Evolutionary conservation across 2,888 invertebrate genomes (phyloP).

Genomic region (Eupithecia abbreviata): DNA sequence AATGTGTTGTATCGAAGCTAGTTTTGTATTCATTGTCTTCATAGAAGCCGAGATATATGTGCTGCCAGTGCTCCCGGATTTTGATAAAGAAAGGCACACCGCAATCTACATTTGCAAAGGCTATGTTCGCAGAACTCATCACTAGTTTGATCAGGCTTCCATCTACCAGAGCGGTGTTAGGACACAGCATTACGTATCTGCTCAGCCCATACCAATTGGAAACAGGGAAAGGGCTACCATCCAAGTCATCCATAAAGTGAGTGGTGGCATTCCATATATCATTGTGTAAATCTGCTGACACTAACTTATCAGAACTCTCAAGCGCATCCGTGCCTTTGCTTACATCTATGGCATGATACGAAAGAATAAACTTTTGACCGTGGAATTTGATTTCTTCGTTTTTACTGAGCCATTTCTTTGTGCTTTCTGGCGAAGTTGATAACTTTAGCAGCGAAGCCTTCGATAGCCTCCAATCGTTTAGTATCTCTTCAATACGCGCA

Average conservation of each 20-base stretch:
- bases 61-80: constrained; percentile 91
- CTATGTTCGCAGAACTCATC: constrained; percentile 92
- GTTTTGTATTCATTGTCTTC: constrained; percentile 90
- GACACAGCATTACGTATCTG: constrained; percentile 91
- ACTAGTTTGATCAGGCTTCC: constrained; percentile 90
- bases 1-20: constrained; percentile 95
- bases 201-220: constrained; percentile 91
- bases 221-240: constrained; percentile 83
- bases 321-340: constrained; percentile 51
- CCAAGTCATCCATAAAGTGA: constrained; percentile 70
- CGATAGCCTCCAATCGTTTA: constrained; percentile 73
- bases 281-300: constrained; percentile 77
- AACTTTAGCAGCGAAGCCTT: constrained; percentile 64
- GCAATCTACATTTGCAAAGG: constrained; percentile 91
- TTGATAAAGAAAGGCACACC: constrained; percentile 94
- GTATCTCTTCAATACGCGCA: constrained; percentile 93
- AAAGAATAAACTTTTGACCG: constrained; percentile 65
- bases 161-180: constrained; percentile 85
- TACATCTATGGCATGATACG: constrained; percentile 64
- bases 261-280: constrained; percentile 74
- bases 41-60: constrained; percentile 91
- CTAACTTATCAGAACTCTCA: constrained; percentile 77
- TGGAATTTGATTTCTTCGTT: constrained; percentile 72
- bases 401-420: constrained; percentile 75
- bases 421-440: constrained; percentile 52